Evolutionary conservation across 2,888 invertebrate genomes (phyloP), one percentile per base, ranked within the genome.

Genomic region (Schrankia costaestrigalis): DNA sequence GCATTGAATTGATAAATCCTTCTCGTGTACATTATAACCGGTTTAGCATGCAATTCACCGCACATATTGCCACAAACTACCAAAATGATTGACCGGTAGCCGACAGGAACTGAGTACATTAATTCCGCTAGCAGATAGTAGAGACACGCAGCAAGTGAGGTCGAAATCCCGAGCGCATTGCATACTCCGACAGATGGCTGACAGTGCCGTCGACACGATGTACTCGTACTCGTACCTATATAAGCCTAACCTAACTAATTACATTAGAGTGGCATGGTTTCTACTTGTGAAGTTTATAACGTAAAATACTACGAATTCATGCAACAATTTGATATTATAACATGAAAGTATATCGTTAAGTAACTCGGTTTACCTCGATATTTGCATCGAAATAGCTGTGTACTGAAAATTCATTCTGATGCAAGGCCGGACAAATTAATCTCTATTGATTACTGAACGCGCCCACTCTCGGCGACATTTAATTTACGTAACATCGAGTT

Each of bases 131-230:
- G 23, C 43, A 30, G 30, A 25, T 36, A 14, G 19, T 12, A 35
- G 24, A 39, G 26, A 40, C 41, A 35, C 28, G 29, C 22, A 35
- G 33, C 18, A 36, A 43, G 49, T 59, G 49, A 46, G 52, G 46
- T 49, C 36, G 37, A 50, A 59, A 63, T 61, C 41, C 42, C 49
- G 35, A 52, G 50, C 36, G 44, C 49, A 49, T 48, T 51, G 41
- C 13, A 28, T 46, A 42, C 18, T 36, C 14, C 31, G 22, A 22
- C 13, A 26, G 46, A 37, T 46, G 42, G 37, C 33, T 47, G 49
- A 51, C 55, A 51, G 51, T 51, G 42, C 41, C 49, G 59, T 49
- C 45, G 36, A n/a, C n/a, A 31, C 44, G 35, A 44, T 47, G 46
- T 21, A 33, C 23, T 31, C n/a, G n/a, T n/a, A n/a, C n/a, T n/a